Conservation (phyloP, 1,140 invertebrate genomes). For the Zaprionus camerounensis region DNA sequence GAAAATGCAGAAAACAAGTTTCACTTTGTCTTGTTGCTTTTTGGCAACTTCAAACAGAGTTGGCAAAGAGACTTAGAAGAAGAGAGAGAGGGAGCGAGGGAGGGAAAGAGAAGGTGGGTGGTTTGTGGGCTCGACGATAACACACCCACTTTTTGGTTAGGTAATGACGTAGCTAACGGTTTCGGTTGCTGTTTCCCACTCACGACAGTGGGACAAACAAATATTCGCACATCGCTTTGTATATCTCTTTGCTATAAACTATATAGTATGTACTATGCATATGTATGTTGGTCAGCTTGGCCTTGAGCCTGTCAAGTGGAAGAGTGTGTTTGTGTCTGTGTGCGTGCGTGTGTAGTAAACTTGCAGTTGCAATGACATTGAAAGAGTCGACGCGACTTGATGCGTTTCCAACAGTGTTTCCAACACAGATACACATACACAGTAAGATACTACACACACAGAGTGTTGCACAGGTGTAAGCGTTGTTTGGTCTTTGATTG, state of each 20-base stretch:
- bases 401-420: conserved; percentile 26
- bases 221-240: conserved; percentile 15
- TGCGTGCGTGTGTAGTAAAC: conserved; percentile 28
- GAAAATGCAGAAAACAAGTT: conserved; percentile 67
- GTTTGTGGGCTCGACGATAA: conserved; percentile 66
- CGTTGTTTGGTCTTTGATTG: conserved; percentile 44
- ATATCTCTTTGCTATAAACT: conserved; percentile 13
- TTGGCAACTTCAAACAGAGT: conserved; percentile 14
- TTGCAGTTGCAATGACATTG: conserved; percentile 76
- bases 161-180: conserved; percentile 63
- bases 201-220: conserved; percentile 1
- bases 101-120: not conserved
- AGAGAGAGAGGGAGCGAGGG: not conserved
- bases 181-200: conserved; percentile 19
- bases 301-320: conserved; percentile 52
- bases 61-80: not conserved
- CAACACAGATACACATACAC: not conserved
- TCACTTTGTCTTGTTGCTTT: conserved; percentile 24
- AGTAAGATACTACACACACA: conserved; percentile 3
- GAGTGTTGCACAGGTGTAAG: not conserved
- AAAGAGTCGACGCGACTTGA: conserved; percentile 59
- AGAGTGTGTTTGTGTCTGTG: conserved; percentile 14
- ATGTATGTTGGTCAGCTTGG: conserved; percentile 67
- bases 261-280: conserved; percentile 19
- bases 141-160: conserved; percentile 75